Evolutionary conservation across 2,113 vertebrate genomes (phyloP).

Genomic region (Rhinoptilus africanus): DNA sequence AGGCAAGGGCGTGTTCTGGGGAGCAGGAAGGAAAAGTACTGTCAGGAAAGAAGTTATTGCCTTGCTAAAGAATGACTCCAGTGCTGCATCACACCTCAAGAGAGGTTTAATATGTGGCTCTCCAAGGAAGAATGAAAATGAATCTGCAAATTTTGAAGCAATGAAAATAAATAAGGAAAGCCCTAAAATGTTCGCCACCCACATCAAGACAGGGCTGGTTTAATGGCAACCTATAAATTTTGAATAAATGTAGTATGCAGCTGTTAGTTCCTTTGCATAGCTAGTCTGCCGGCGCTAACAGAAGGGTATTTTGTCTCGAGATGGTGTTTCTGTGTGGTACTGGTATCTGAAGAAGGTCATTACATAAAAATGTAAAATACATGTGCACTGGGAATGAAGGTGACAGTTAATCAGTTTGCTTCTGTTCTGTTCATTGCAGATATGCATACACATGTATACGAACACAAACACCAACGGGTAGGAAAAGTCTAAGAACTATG

Average conservation of each 20-base stretch:
- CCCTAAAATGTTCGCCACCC: background rate
- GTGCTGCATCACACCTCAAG: background rate
- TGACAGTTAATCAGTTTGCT: background rate
- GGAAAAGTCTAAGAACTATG: background rate
- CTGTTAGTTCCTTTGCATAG: background rate
- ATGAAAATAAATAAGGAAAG: constrained; percentile 5
- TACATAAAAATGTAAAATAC: background rate
- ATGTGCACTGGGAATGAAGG: background rate
- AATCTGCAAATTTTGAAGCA: background rate
- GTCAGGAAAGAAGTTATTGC: background rate
- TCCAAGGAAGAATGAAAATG: background rate
- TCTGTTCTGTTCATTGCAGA: background rate
- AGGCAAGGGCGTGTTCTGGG: background rate
- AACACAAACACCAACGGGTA: background rate
- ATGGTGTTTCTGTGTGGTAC: background rate
- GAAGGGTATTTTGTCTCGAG: background rate
- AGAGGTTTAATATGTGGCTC: background rate
- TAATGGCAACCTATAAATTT: background rate
- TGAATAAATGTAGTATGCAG: background rate
- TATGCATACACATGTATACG: background rate
- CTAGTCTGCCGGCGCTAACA: background rate
- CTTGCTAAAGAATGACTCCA: background rate
- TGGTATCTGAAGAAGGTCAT: background rate
- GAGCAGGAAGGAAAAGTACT: background rate
- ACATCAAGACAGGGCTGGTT: background rate